Evolutionary conservation across 2,888 invertebrate species (phyloP), one percentile per base, ranked within the genome.

Genomic region (Drosophila antonietae): DNA sequence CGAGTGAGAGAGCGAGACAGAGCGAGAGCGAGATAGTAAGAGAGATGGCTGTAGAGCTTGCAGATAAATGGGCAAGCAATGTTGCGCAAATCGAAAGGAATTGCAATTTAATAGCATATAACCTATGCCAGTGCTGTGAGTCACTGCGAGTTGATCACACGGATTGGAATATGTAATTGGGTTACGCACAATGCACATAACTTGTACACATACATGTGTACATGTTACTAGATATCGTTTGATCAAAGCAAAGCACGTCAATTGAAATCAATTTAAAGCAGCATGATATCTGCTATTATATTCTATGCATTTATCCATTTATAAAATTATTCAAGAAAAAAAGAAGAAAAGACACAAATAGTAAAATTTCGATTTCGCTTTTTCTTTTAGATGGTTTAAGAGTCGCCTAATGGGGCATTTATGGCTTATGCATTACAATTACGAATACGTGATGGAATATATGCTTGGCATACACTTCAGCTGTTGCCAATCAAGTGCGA

Each of bases 11-110:
- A 52, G 31, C 5, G 37, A 37, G n/a, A 28, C 5, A 4, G 23
- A 20, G 20, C 28, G 10, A 23, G 18, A 10, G 9, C 14, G 6
- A 51, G 20, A n/a, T 18, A n/a, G 28, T n/a, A 23, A 47, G n/a
- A 5, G 35, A 41, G 33, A 10, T 35, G 3, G 10, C 44, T 35
- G 43, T 37, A 37, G 53, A 58, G 39, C 46, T 52, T 9, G 28
- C 33, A 86, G 78, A 82, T 81, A 83, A 86, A 83, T 83, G 83
- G 79, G 68, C 70, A 64, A 69, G 77, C 60, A 65, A 65, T 63
- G 81, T 55, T 75, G 73, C 73, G 78, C 87, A 84, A 84, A 87
- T 84, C 87, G 87, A 84, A 84, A 87, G 78, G 73, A 87, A 84
- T 84, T 83, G 84, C 87, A 80, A 67, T 83, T 84, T 87, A 83